A percentile compares a stretch with the other conserved stretches of the same genome.
These are phyloP conservation scores for Glareola pratincola DNA, from an alignment of 2,113 vertebrate genomes.

Conservation along the genomic window DNA sequence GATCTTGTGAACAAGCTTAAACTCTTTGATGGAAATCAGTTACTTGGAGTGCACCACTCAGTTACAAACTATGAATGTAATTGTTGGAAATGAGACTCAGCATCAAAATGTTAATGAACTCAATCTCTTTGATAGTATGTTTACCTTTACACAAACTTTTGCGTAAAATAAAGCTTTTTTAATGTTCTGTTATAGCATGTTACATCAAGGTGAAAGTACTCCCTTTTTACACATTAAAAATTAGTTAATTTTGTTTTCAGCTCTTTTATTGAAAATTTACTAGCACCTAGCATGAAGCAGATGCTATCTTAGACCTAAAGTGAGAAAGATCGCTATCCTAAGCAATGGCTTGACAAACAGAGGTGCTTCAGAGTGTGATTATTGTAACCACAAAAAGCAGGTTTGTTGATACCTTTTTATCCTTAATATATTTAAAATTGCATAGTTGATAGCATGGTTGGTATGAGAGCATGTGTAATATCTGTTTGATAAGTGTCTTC, in stretches of 20 bases:
- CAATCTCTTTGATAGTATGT: neutral
- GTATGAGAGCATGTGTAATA: slow-evolving; percentile 58
- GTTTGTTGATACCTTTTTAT: slow-evolving; percentile 64
- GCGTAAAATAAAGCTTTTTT: neutral
- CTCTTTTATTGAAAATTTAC: slow-evolving; percentile 47
- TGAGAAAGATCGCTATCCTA: neutral
- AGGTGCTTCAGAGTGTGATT: slow-evolving; percentile 51
- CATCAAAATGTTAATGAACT: neutral
- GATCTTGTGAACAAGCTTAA: neutral
- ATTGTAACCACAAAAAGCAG: slow-evolving; percentile 32
- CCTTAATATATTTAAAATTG: slow-evolving; percentile 65
- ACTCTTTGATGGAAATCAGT: neutral
- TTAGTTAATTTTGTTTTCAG: slow-evolving; percentile 9
- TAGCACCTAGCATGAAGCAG: neutral
- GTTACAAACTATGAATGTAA: neutral
- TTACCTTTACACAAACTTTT: neutral
- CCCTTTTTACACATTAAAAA: slow-evolving; percentile 1
- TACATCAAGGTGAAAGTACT: neutral
- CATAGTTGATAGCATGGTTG: slow-evolving; percentile 36
- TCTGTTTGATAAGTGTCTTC: slow-evolving; percentile 78
- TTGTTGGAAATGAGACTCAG: neutral
- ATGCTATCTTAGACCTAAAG: slow-evolving; percentile 12
- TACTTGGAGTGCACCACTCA: neutral
- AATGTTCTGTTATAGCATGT: neutral
- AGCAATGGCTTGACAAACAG: slow-evolving; percentile 21